Conservation (phyloP, 2,113 vertebrate genomes). For the Asarcornis scutulata region DNA sequence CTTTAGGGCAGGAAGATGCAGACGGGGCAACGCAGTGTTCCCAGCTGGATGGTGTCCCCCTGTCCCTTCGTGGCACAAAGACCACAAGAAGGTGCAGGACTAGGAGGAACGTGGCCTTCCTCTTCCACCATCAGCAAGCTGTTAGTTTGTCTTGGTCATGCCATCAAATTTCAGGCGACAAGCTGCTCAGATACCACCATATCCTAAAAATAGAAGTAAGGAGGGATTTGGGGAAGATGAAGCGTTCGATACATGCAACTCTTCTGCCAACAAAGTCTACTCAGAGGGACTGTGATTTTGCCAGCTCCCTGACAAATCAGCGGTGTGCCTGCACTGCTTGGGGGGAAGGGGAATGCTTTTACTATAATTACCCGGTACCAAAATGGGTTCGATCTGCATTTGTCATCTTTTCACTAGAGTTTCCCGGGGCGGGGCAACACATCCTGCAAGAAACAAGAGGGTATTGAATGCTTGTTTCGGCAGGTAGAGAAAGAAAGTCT, state of each 20-base stretch:
- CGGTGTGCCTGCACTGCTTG: rapidly evolving
- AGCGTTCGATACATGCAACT: neutral
- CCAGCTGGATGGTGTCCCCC: rapidly evolving
- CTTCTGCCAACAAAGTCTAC: neutral
- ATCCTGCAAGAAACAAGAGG: neutral
- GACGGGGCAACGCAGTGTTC: neutral
- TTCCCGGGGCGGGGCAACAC: neutral
- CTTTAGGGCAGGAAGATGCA: neutral
- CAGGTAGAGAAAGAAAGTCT: constrained; percentile 10
- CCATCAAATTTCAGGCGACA: neutral
- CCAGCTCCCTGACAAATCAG: neutral
- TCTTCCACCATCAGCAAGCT: neutral
- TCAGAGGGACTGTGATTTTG: neutral
- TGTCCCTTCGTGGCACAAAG: neutral
- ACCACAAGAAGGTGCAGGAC: neutral
- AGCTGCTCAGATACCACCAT: rapidly evolving
- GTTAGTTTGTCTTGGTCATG: neutral
- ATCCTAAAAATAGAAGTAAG: neutral
- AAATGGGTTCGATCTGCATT: neutral
- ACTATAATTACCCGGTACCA: neutral
- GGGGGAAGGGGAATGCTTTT: neutral
- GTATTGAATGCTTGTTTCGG: neutral
- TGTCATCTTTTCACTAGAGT: neutral
- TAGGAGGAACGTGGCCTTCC: neutral
- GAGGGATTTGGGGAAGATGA: neutral